Evolutionary conservation across 2,888 invertebrate genomes (phyloP), one percentile per base, ranked within the genome.

Genomic region (Clitarchus hookeri): DNA sequence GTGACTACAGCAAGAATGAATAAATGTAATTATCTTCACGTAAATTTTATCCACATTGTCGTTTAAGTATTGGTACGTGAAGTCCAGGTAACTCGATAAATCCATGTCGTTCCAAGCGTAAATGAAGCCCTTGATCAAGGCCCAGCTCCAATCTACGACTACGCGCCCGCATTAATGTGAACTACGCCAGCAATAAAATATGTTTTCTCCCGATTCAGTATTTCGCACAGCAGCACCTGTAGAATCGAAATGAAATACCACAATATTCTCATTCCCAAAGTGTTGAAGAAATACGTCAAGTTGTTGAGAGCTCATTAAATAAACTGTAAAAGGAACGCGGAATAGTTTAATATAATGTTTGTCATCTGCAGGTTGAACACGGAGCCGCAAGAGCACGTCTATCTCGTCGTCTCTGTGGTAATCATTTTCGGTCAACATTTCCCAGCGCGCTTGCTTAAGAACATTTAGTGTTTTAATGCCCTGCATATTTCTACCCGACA

Each of bases 1-100:
- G 65, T 65, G 65, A 65, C 65, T 65, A 65, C 65, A 65, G 65
- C 65, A 65, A 23, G n/a, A 65, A 65, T 65, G 65, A n/a, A 65
- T 6, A 65, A 65, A 65, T 23, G 65, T 65, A 1, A 65, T n/a
- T n/a, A 1, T 11, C n/a, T 65, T n/a, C 6, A 65, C 65, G 6
- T 16, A 0, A 23, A 3, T 0, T 65, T 65, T 65, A 23, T 65
- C 65, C 0, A 65, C 65, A 11, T 23, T 6, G 19, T n/a, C 65
- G 65, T 65, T 6, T 12, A 65, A 23, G 16, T 65, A 65, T 6
- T 4, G 65, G 8, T n/a, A 65, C 65, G n/a, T 65, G n/a, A 65
- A 65, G 16, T 19, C 16, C 19, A 65, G n/a, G 6, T 65, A 65
- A 0, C 12, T 65, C 0, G 65, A n/a, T 23, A 65, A n/a, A 65